Evolutionary conservation across 92 coral and sea anemone species (phyloP), one percentile per base, ranked within the genome.

Genomic region (Porites lobata): DNA sequence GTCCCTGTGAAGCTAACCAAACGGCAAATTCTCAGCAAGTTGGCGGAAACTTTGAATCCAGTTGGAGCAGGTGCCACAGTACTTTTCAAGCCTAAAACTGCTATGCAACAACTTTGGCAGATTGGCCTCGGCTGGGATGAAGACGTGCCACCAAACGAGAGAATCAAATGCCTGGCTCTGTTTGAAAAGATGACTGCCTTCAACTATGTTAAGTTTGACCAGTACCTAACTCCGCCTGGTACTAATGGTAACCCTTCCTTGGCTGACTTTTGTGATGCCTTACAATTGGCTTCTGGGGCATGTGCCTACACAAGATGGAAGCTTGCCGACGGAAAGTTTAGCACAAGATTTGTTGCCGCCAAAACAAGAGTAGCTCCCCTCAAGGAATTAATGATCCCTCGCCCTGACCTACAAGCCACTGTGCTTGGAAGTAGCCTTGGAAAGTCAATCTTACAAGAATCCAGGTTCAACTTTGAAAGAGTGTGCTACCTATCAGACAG

Each of bases 11-110:
- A 32, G 88, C 47, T 86, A 67, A 77, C 90, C 0, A 86, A 86
- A 43, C 78, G 84, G 66, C 66, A 70, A 50, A 87, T 91, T 74
- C 83, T 91, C 2, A 83, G 91, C 74, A 83, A 84, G 72, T 47
- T 91, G 50, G 88, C 94, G n/a, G 91, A 85, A 11, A 87, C 82
- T 58, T 91, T 83, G 58, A 89, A 91, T 76, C 91, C 94, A 65
- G 83, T 91, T 71, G 91, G 94, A 56, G 85, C 56, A 0, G 88
- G 88, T n/a, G 82, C 81, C 10, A 91, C 94, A 7, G 61, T 86
- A 18, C 73, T 86, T 22, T 21, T 91, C 5, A 86, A 85, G 73
- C 59, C 90, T 5, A 85, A 90, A 75, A 90, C 85, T 5, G 90
- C 90, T 6, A 85, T 90, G 90, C 47, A 38, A 38, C 47, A 38